These are phyloP conservation scores for Branchipolynoe longqiensis DNA, from an alignment of 2,888 invertebrate species.

Conservation along the genomic window DNA sequence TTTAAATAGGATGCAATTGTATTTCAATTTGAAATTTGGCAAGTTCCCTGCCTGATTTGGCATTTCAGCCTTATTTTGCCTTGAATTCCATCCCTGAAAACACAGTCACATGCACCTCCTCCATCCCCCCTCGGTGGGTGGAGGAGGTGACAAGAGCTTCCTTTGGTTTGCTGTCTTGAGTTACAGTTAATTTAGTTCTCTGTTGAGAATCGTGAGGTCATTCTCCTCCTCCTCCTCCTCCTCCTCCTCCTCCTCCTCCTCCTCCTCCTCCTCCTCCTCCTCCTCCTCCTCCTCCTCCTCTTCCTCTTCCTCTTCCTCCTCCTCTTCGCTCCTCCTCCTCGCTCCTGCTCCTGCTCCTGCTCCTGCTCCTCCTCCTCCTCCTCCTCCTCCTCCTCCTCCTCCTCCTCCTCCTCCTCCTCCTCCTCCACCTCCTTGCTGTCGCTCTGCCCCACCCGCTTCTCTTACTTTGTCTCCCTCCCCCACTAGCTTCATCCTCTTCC, in stretches of 20 bases:
- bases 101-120: no score
- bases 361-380: background rate
- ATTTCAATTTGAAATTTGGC: no score
- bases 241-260: background rate
- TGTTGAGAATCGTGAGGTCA: no score
- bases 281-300: background rate
- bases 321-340: no score
- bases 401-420: background rate
- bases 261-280: conserved; percentile 12
- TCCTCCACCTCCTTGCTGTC: background rate
- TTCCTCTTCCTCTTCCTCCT: background rate
- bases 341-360: no score
- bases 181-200: conserved; percentile 68
- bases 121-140: no score
- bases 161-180: background rate
- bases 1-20: no score
- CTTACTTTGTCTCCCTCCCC: background rate
- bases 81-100: no score
- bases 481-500: background rate
- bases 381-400: conserved; percentile 5
- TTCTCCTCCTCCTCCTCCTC: background rate
- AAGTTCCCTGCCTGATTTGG: no score
- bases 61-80: no score
- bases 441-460: background rate
- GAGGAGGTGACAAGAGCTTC: no score